Evolutionary conservation across 1,140 invertebrate genomes (phyloP).

Genomic region (Pararge aegeria): DNA sequence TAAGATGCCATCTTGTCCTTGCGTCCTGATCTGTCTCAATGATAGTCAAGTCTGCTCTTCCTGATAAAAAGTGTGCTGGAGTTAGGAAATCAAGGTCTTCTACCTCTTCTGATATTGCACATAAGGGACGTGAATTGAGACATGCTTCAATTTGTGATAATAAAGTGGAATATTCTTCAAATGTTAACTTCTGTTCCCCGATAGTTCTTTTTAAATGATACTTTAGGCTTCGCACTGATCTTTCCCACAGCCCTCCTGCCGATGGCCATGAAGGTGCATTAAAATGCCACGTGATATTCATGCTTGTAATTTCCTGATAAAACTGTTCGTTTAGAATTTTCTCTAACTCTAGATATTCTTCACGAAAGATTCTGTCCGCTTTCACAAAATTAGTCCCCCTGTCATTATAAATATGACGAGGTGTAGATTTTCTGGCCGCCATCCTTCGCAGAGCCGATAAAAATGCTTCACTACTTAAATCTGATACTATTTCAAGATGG

Average conservation of each 20-base stretch:
- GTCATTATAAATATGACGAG: conserved; percentile 20
- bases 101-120: conserved; percentile 1
- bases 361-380: not conserved
- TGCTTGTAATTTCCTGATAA: not conserved
- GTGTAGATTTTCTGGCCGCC: conserved; percentile 12
- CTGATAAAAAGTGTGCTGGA: conserved; percentile 11
- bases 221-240: conserved; percentile 8
- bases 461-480: conserved; percentile 19
- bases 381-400: conserved; percentile 10
- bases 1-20: conserved; percentile 11
- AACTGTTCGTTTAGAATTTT: not conserved
- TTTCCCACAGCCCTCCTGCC: conserved; percentile 12
- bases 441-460: conserved; percentile 15
- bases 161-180: conserved; percentile 11
- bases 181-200: conserved; percentile 10
- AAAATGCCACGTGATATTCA: conserved; percentile 12
- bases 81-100: conserved; percentile 13
- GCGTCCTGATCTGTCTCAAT: conserved; percentile 7
- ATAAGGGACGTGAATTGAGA: conserved; percentile 13
- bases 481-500: conserved; percentile 27
- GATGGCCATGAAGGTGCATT: conserved; percentile 9
- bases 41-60: not conserved
- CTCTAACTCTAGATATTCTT: conserved; percentile 2
- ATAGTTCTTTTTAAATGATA: conserved; percentile 10
- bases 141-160: conserved; percentile 16